Evolutionary conservation across 37 sponge, comb jelly and placozoan species (phyloP), one percentile per base, ranked within the genome.

Genomic region (Aplysina aerophoba): DNA sequence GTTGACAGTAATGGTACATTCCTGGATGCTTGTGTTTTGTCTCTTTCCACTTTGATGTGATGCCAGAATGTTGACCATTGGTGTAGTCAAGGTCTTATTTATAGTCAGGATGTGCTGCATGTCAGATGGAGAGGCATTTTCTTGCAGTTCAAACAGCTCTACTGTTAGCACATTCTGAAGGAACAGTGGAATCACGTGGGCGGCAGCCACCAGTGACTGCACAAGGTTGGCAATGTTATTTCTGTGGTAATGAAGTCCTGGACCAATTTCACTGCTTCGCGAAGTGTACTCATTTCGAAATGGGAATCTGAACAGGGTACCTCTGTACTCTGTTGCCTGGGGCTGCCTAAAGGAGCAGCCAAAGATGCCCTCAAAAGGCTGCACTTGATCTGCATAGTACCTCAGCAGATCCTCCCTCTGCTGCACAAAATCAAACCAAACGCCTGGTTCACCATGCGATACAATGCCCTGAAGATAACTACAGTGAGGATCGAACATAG

Each of bases 401-500:
- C 22, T 21, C 50, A 55, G 33, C 0, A 84, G 37, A 16, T 39
- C 5, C 8, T 84, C 75, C 22, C 55, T 58, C 34, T 84, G 30
- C 14, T 73, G 20, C 21, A 83, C 79, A 59, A 85, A 88, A 57
- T 88, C 55, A 54, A 95, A 84, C 35, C 86, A 73, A 80, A 95
- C 87, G 53, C 93, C 96, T 53, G 93, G 92, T 4, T 85, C 55
- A 27, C 68, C 73, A 4, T 58, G 67, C 0, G 79, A 24, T 44
- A 44, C 50, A 44, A 44, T 44, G 50, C 50, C 50, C 50, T 44
- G 88, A 34, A 34, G 35, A 35, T 85, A 86, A n/a, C 73, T 30
- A 62, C 88, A 68, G 74, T 95, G 96, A 62, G 96, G 96, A 82
- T 95, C 96, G 90, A 95, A 92, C 22, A 95, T 82, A 20, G 72